A percentile compares a stretch with the other conserved stretches of the same genome.
phyloP scores from a whole-genome alignment of 1,140 invertebrate species.

The Copidosoma floridanum region DNA sequence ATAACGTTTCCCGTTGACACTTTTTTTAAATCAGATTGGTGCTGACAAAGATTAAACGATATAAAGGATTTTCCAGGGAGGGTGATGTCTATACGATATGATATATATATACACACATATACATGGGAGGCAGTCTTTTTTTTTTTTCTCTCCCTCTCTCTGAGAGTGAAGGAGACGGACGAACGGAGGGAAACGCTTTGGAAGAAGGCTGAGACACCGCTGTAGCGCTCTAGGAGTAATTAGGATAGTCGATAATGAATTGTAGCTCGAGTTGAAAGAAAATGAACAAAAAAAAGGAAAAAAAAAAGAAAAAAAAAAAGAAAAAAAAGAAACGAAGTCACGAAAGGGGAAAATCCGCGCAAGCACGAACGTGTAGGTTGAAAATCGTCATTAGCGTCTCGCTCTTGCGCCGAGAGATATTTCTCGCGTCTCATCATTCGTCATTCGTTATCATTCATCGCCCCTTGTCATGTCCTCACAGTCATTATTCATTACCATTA shows the following conservation, averaged over 20 bases:
- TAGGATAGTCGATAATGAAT: constrained; percentile 47
- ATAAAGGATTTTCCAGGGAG: no score
- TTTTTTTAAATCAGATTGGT: constrained; percentile 49
- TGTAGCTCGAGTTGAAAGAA: no score
- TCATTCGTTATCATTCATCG: constrained; percentile 1
- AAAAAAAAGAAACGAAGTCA: no score
- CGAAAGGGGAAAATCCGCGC: no score
- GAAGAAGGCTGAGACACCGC: constrained; percentile 56
- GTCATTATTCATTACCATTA: constrained; percentile 15
- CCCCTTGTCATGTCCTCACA: neutral
- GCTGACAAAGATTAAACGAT: no score
- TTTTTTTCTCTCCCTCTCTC: no score
- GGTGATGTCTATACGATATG: no score
- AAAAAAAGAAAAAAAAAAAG: no score
- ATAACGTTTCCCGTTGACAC: no score
- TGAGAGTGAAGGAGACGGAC: constrained; percentile 31
- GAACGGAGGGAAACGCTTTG: constrained; percentile 46
- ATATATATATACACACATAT: no score
- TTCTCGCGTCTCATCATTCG: neutral
- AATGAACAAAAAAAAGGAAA: no score
- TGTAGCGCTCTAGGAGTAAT: constrained; percentile 49
- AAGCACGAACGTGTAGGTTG: no score
- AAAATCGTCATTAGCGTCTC: neutral
- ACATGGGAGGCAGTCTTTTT: constrained; percentile 4
- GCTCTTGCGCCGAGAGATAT: neutral